A percentile compares a stretch with the other conserved stretches of the same genome.
Evolutionary conservation across 2,113 vertebrate genomes (phyloP).

Genomic region (Zosterops lateralis): DNA sequence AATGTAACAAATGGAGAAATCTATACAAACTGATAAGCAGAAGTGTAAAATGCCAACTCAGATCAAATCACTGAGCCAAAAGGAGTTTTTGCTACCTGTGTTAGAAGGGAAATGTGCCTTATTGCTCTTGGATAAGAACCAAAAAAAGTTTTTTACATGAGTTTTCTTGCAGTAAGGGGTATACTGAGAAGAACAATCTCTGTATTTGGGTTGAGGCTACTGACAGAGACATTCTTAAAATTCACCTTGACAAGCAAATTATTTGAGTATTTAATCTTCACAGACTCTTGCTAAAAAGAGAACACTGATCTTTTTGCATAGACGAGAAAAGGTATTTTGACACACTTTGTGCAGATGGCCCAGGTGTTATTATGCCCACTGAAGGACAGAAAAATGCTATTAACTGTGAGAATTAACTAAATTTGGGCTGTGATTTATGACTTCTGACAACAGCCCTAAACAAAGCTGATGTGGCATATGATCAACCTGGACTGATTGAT

Average conservation of each 20-base stretch:
- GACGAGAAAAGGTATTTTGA: neutral
- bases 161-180: neutral
- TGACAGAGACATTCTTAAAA: neutral
- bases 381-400: neutral
- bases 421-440: conserved; percentile 29
- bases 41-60: conserved; percentile 2
- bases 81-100: neutral
- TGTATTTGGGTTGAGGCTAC: neutral
- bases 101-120: neutral
- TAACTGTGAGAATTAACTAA: conserved; percentile 2
- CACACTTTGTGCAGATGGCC: neutral
- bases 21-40: neutral
- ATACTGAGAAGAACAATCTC: neutral
- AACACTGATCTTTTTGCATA: neutral
- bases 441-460: neutral
- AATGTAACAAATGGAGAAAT: neutral
- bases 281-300: neutral
- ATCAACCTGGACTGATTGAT: neutral
- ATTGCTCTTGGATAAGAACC: neutral
- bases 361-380: neutral
- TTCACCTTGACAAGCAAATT: neutral
- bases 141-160: neutral
- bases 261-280: neutral
- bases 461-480: neutral
- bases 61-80: neutral